Base-by-base conservation (phyloP, 2,888 invertebrate species). In the Ennomos fuscantarius region DNA sequence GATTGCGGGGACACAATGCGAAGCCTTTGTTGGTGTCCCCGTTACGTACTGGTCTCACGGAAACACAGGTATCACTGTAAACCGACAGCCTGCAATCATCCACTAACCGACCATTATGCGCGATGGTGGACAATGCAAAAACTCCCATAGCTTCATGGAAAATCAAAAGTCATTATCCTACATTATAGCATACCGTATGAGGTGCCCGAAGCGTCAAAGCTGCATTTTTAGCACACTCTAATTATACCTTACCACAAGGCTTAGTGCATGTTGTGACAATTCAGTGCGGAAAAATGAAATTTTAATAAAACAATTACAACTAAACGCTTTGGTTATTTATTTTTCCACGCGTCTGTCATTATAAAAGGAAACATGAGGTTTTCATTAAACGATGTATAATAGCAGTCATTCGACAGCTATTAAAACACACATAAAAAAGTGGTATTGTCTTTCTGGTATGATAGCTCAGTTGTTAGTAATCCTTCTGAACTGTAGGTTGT, bases 91-190 rank as follows among this genome's bases (percentile, higher is more conserved):
- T 87, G 78, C 89, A 89, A 89, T 89, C 85, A 87, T 72, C 59
- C 49, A 64, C 65, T 58, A 73, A 72, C 71, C 74, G 59, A 66
- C 75, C 74, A 89, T 89, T 90, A 89, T 84, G 81, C 81, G 84
- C 74, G 83, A 87, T 65, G 69, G 75, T 68, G 78, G 76, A 86
- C 86, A 86, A 85, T 87, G 72, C 84, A 86, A 84, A 87, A 84
- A 82, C 73, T 79, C 77, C 80, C 76, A 84, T 79, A 70, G 76
- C 74, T 76, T 75, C 79, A 78, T 84, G 81, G 86, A 87, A 85
- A 89, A 87, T 81, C 72, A 76, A 84, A 82, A 72, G 78, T 76
- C 58, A 87, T 88, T 88, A 86, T 66, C 52, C 63, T 58, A 70
- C 68, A 86, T 84, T 84, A 87, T 69, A 63, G 70, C 67, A 68